Base-by-base conservation (phyloP, 2,888 invertebrate species). In the Escarpia spicata region DNA sequence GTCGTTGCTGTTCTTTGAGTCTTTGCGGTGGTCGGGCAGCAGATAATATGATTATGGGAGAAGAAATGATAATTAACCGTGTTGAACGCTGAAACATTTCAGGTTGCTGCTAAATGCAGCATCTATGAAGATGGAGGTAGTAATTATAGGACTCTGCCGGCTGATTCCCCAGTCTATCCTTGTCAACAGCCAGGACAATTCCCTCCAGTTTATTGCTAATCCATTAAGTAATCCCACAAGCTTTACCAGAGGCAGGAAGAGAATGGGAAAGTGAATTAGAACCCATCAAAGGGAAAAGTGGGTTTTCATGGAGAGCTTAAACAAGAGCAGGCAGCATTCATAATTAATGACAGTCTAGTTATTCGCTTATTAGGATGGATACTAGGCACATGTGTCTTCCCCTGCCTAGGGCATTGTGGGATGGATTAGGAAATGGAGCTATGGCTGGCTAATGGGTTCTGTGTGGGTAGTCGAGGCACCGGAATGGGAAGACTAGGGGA, bases 221-320 rank as follows among this genome's bases (percentile, higher is more conserved):
- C 75, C 75, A 75, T 75, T 75, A 75, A 75, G 75, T 75, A 75
- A 75, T 75, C 75, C 75, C 75, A 75, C n/a, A 75, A 75, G 75
- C 26, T 75, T 75, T 75, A n/a, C 75, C 75, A 15, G n/a, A 26
- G 75, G 75, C 75, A 26, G 75, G 75, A 26, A 75, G 26, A 75
- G 75, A 75, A 75, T 75, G 75, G 75, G 75, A 75, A 75, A 75
- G 75, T 75, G 75, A 75, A 75, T 75, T 75, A 75, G 75, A 75
- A 75, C 75, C 75, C 75, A 75, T 75, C 75, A 75, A n/a, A 75
- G 75, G 26, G 75, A 75, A 75, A 26, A 26, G 19, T 75, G 75
- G 3, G 75, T 75, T 75, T 75, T 75, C 75, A 75, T 26, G 75
- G 75, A 6, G n/a, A 75, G 75, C 75, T 75, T 75, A 75, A 75